Conservation (phyloP, 1,140 invertebrate genomes). For the Arctopsyche grandis region DNA sequence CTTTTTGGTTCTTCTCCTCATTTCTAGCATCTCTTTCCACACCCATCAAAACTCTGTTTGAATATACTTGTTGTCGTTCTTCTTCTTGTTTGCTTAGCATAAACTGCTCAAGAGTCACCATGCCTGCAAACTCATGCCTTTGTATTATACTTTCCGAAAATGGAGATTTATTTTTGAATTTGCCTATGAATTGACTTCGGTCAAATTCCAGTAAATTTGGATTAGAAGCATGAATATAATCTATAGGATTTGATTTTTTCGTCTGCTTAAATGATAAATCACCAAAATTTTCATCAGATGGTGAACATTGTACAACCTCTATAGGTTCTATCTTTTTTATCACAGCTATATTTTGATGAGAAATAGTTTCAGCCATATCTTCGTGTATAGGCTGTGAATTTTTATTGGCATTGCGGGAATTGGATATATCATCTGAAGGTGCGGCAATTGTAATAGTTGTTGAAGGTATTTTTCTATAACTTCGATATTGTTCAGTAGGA, state of each 20-base stretch:
- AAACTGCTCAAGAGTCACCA: slow-evolving; percentile 76
- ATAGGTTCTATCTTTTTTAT: slow-evolving; percentile 52
- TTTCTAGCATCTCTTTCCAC: slow-evolving; percentile 58
- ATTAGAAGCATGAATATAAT: slow-evolving; percentile 74
- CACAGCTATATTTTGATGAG: slow-evolving; percentile 50
- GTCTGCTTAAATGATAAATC: slow-evolving; percentile 56
- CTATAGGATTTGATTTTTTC: slow-evolving; percentile 64
- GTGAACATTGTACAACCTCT: slow-evolving; percentile 20
- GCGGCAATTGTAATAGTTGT: slow-evolving; percentile 36
- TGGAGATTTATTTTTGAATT: slow-evolving; percentile 56
- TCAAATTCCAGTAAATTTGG: slow-evolving; percentile 72
- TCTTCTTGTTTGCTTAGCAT: slow-evolving; percentile 78
- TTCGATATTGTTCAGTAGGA: slow-evolving; percentile 80
- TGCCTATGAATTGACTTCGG: slow-evolving; percentile 60
- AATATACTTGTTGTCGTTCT: slow-evolving; percentile 71
- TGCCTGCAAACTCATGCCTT: slow-evolving; percentile 57
- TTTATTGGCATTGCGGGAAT: neutral
- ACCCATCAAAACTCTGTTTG: slow-evolving; percentile 65
- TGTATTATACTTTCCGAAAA: slow-evolving; percentile 54
- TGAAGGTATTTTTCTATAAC: slow-evolving; percentile 73
- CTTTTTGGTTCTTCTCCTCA: slow-evolving; percentile 48
- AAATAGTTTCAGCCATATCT: slow-evolving; percentile 41
- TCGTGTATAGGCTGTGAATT: slow-evolving; percentile 21
- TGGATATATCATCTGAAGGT: slow-evolving; percentile 24
- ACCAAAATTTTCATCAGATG: slow-evolving; percentile 50